These are phyloP conservation scores for Akabosia matsudoensis DNA, from an alignment of 1,140 invertebrate species.

Conservation along the genomic window DNA sequence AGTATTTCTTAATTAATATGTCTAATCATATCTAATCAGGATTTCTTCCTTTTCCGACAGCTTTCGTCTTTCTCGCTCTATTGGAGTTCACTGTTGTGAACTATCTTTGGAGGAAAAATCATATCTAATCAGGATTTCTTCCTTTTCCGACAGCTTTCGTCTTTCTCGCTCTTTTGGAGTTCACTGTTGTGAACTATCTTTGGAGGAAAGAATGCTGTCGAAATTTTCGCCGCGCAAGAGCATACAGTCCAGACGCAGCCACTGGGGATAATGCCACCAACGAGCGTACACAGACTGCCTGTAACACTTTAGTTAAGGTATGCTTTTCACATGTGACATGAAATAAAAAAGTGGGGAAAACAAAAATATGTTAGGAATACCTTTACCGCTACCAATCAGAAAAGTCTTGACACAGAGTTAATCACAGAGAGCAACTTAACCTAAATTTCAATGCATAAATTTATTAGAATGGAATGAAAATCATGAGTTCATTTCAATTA, in stretches of 20 bases:
- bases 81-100: conserved; percentile 46
- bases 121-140: not conserved
- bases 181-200: conserved; percentile 45
- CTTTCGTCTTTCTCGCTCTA: conserved; percentile 46
- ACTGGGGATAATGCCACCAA: not conserved
- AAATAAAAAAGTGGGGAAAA: no score
- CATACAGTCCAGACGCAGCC: conserved; percentile 32
- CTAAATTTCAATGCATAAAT: no score
- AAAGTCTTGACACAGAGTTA: no score
- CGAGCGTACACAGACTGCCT: conserved; percentile 20
- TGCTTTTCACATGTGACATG: not conserved
- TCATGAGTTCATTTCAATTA: no score
- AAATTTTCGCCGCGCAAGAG: conserved; percentile 19
- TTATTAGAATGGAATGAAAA: no score
- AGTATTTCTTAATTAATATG: not conserved
- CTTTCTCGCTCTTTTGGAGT: conserved; percentile 45
- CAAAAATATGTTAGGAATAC: no score
- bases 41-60: conserved; percentile 13
- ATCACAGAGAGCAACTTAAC: no score
- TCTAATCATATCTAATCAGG: not conserved
- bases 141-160: conserved; percentile 37
- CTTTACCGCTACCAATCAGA: no score
- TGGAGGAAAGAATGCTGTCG: conserved; percentile 42
- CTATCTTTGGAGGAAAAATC: conserved; percentile 44
- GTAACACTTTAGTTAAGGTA: conserved; percentile 42